A percentile compares a stretch with the other conserved stretches of the same genome.
Conservation (phyloP, 2,888 invertebrate genomes). For the Hydroisotoma schaefferi region DNA sequence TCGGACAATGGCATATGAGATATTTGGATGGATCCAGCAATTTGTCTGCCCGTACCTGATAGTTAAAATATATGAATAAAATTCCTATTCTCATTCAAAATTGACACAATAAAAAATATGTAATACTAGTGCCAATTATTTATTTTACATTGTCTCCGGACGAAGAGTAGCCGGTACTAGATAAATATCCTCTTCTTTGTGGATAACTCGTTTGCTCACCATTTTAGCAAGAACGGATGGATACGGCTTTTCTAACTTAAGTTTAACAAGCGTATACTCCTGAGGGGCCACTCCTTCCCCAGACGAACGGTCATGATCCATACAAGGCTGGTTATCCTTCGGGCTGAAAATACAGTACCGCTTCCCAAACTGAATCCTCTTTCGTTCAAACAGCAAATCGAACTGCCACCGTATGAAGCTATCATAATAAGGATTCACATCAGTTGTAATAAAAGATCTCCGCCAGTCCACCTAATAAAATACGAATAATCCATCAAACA, state of each 20-base stretch:
- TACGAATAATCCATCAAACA: constrained; percentile 10
- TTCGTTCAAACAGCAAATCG: constrained; percentile 72
- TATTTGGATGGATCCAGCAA: constrained; percentile 95
- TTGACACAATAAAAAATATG: not conserved
- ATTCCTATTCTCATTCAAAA: too few species aligned
- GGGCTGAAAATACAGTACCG: constrained; percentile 95
- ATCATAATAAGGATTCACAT: constrained; percentile 95
- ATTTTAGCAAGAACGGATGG: constrained; percentile 60
- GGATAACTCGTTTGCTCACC: constrained; percentile 55
- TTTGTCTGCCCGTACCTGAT: constrained; percentile 90
- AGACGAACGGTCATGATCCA: constrained; percentile 95
- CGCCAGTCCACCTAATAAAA: constrained; percentile 85
- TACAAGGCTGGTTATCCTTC: constrained; percentile 95
- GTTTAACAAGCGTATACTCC: constrained; percentile 95
- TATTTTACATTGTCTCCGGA: constrained; percentile 89
- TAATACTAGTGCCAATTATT: not conserved
- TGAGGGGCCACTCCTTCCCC: constrained; percentile 98
- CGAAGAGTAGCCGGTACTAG: constrained; percentile 96
- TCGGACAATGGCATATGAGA: constrained; percentile 83
- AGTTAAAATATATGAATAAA: too few species aligned
- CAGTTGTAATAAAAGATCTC: constrained; percentile 96
- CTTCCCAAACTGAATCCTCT: constrained; percentile 95
- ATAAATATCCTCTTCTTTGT: constrained; percentile 60
- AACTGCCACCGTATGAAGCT: constrained; percentile 98
- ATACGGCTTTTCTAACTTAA: constrained; percentile 73